Conservation (phyloP, 2,113 vertebrate species). For the Xiphorhynchus elegans region DNA sequence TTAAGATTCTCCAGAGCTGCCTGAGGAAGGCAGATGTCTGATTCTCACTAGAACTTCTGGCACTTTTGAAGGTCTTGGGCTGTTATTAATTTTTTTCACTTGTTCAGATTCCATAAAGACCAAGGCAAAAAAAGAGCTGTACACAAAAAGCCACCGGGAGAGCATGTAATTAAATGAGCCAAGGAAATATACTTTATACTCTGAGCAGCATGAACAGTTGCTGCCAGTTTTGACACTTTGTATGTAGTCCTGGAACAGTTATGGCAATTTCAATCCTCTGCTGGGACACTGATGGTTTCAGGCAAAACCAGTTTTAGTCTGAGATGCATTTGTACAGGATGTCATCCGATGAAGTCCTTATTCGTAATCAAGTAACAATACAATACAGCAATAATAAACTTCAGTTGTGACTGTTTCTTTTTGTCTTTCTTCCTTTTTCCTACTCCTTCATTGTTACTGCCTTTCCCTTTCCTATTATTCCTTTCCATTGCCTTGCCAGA, state of each 20-base stretch:
- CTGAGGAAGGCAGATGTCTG: background rate
- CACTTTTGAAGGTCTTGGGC: background rate
- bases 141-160: background rate
- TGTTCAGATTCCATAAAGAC: background rate
- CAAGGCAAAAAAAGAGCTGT: background rate
- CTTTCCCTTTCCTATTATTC: background rate
- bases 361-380: background rate
- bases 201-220: background rate
- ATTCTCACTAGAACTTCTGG: background rate
- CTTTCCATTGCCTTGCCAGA: background rate
- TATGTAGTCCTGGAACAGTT: background rate
- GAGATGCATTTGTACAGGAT: background rate
- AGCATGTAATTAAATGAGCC: background rate
- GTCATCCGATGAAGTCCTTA: background rate
- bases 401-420: background rate
- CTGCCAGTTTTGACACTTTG: background rate
- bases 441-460: background rate
- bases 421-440: background rate
- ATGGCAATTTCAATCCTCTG: background rate
- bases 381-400: background rate
- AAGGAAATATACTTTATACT: background rate
- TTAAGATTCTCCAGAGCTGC: background rate
- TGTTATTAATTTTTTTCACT: background rate
- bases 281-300: background rate
- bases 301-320: background rate